phyloP scores from a whole-genome alignment of 1,140 invertebrate species.

The Drosophila quadrilineata region DNA sequence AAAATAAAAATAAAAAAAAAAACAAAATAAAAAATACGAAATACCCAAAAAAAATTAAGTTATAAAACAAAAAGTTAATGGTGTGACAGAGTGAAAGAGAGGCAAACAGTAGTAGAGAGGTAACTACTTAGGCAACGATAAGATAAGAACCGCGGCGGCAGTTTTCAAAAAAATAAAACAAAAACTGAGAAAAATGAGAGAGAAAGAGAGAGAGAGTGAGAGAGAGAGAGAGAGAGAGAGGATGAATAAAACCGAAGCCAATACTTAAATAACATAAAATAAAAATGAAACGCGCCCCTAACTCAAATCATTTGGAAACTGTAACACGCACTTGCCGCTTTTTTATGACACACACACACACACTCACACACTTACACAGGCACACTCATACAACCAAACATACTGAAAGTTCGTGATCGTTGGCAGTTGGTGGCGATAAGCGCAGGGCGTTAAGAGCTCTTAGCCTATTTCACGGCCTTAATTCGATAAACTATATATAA shows the following conservation, averaged over 20 bases:
- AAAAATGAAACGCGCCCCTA: background rate
- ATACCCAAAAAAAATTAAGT: conserved; percentile 54
- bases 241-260: too few species aligned
- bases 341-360: conserved; percentile 10
- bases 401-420: conserved; percentile 13
- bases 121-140: conserved; percentile 44
- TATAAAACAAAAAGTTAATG: conserved; percentile 76
- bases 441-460: conserved; percentile 4
- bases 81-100: conserved; percentile 35
- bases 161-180: conserved; percentile 29
- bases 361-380: background rate
- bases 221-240: too few species aligned
- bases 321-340: conserved; percentile 27
- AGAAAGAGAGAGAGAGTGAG: too few species aligned
- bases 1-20: background rate
- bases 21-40: conserved; percentile 1
- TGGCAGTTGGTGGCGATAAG: conserved; percentile 3
- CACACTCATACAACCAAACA: background rate
- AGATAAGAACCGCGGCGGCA: conserved; percentile 73
- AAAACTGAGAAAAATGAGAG: too few species aligned
- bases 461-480: background rate
- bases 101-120: background rate
- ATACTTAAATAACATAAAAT: too few species aligned
- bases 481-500: background rate
- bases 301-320: conserved; percentile 20